Conservation (phyloP, 2,888 invertebrate genomes). For the Eupithecia abbreviata region DNA sequence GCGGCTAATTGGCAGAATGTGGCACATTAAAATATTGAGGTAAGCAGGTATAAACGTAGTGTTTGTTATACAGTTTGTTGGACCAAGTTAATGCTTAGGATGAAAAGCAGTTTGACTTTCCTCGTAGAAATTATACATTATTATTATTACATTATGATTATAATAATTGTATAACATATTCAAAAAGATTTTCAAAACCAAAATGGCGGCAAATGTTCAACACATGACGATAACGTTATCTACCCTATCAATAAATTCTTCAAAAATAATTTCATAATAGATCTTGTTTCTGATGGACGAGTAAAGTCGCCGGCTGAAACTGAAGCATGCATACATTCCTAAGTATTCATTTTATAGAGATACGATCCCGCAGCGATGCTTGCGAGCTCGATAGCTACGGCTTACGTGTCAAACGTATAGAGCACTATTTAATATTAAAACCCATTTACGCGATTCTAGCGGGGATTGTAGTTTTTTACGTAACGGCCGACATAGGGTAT, state of each 20-base stretch:
- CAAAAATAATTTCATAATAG: not conserved
- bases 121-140: not conserved
- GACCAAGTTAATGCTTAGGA: not conserved
- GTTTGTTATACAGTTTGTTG: not conserved
- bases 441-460: slow-evolving; percentile 15
- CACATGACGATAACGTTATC: not conserved
- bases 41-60: not conserved
- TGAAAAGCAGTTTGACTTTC: not conserved
- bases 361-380: slow-evolving; percentile 29
- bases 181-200: not conserved
- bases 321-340: not conserved
- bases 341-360: slow-evolving; percentile 26
- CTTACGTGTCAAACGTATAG: slow-evolving; percentile 27
- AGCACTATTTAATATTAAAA: slow-evolving; percentile 36
- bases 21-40: slow-evolving; percentile 24
- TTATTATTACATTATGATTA: not conserved
- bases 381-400: slow-evolving; percentile 28
- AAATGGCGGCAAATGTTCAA: not conserved
- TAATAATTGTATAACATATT: not conserved
- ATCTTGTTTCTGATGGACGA: not conserved
- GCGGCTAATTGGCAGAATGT: slow-evolving; percentile 31
- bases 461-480: slow-evolving; percentile 16
- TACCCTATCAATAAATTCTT: not conserved
- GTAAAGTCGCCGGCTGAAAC: not conserved
- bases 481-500: slow-evolving; percentile 8